These are phyloP conservation scores for Timandra comae DNA, from an alignment of 2,888 invertebrate genomes.

Conservation along the genomic window DNA sequence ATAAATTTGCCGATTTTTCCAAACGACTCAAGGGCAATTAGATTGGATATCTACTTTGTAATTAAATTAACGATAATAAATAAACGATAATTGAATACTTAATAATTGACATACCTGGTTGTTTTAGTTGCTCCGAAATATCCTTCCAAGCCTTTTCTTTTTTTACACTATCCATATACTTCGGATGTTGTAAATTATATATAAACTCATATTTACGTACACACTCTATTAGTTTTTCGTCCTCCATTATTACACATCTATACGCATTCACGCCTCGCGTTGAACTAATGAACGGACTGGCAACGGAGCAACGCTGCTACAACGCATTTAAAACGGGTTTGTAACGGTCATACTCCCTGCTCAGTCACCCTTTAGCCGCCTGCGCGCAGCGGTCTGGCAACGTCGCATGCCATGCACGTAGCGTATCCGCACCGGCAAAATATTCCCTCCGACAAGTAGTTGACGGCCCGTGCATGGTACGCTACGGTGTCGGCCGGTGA, in stretches of 20 bases:
- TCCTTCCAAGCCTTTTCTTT: slow-evolving; percentile 7
- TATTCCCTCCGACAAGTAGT: slow-evolving; percentile 4
- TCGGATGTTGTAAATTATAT: slow-evolving; percentile 6
- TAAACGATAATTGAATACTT: slow-evolving; percentile 4
- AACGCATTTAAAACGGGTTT: too few species aligned
- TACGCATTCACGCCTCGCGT: too few species aligned
- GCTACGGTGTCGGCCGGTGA: slow-evolving; percentile 5
- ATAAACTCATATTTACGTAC: not conserved
- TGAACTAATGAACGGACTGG: too few species aligned
- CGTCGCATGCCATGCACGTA: slow-evolving; percentile 17
- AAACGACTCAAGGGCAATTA: too few species aligned
- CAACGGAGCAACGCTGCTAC: too few species aligned
- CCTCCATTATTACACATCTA: not conserved
- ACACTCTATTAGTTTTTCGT: slow-evolving; percentile 1
- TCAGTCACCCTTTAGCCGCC: slow-evolving; percentile 12
- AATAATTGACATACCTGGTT: slow-evolving; percentile 4
- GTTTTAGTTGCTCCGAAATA: slow-evolving; percentile 7
- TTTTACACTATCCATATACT: slow-evolving; percentile 4
- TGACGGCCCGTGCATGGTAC: slow-evolving; percentile 6
- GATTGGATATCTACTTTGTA: slow-evolving; percentile 1
- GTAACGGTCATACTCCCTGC: too few species aligned
- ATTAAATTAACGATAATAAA: slow-evolving; percentile 8
- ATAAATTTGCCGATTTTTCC: slow-evolving; percentile 2
- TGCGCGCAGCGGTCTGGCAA: slow-evolving; percentile 18
- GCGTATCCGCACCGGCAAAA: slow-evolving; percentile 6